These are phyloP conservation scores for Brachionus koreanus DNA, from an alignment of 1,140 invertebrate genomes.

Conservation along the genomic window DNA sequence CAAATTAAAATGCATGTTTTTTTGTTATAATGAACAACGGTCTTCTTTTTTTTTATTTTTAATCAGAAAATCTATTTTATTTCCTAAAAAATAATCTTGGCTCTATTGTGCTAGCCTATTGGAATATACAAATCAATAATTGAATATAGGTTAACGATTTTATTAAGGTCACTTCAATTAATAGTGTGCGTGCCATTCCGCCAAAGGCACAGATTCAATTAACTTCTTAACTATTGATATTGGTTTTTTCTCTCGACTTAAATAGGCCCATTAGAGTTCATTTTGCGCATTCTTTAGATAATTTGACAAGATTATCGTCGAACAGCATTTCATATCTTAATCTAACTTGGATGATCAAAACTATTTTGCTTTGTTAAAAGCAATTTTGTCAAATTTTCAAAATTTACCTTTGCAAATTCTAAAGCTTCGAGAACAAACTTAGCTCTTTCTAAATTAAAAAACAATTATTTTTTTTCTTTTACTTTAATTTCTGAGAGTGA, in stretches of 20 bases:
- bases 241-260: neutral
- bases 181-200: neutral
- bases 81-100: neutral
- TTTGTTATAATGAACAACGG: neutral
- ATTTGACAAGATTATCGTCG: neutral
- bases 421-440: neutral
- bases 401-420: neutral
- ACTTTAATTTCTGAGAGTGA: neutral
- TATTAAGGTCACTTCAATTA: neutral
- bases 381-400: neutral
- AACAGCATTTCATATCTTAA: neutral
- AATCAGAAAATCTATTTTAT: neutral
- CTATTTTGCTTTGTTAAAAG: neutral
- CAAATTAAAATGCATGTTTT: neutral
- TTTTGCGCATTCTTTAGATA: neutral
- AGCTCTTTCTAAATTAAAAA: neutral
- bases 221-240: neutral
- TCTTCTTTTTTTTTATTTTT: neutral
- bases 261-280: neutral
- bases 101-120: neutral
- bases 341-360: neutral
- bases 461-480: neutral
- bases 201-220: neutral
- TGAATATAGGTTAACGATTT: neutral
- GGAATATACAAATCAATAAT: neutral